Evolutionary conservation across 2,113 vertebrate species (phyloP), one percentile per base, ranked within the genome.

Genomic region (Ascaphus truei): DNA sequence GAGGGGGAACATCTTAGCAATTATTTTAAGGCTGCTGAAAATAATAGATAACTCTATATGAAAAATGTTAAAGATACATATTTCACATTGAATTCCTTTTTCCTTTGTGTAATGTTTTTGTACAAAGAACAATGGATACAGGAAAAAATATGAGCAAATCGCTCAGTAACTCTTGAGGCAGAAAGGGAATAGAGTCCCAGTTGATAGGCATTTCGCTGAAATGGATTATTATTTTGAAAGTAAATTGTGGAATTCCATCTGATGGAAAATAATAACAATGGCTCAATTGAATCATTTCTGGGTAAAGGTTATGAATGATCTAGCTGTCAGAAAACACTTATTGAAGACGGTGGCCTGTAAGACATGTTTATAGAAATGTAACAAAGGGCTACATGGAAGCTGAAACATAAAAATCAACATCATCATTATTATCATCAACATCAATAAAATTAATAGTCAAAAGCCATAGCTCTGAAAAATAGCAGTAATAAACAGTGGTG

Each of bases 201-300:
- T 63, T 83, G 81, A 80, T 77, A 84, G 77, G 75, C 77, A 76
- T 79, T 76, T 68, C 73, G 71, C 66, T 77, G 77, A 83, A 83
- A 36, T 34, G 75, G 57, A 78, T 63, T 71, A 23, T 68, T 47
- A 57, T 77, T 77, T 72, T 80, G 71, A 83, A 15, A 30, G 51
- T 72, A 80, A 81, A 68, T 74, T 78, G 75, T 79, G 76, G 80
- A 84, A 82, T 73, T 45, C 1, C 74, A 77, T 78, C 73, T 74
- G 25, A 61, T 72, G 55, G 73, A 66, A 69, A 79, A 79, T 80
- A 79, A 73, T 76, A 77, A 75, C 76, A 82, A 78, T 71, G 61
- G 58, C 51, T 73, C 81, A 81, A 77, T 80, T 76, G 76, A 62
- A 76, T 75, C 27, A 53, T 79, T 80, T 68, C 79, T 68, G 39